Evolutionary conservation across 2,113 vertebrate genomes (phyloP).

Genomic region (Oreocharis arfaki): DNA sequence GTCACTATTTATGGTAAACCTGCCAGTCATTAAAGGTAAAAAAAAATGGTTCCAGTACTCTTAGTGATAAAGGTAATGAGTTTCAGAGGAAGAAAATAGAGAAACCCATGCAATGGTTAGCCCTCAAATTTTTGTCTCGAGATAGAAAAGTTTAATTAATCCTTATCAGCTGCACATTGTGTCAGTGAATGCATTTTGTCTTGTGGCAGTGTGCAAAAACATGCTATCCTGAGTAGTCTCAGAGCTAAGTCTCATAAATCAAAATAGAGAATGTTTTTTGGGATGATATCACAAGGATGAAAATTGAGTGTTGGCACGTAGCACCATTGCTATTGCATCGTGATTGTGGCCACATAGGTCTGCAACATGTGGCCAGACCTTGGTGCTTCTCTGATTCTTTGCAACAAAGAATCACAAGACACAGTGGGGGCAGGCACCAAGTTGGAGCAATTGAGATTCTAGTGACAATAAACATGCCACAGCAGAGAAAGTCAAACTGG

Average conservation of each 20-base stretch:
- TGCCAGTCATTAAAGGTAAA: background rate
- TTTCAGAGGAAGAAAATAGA: background rate
- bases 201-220: background rate
- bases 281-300: background rate
- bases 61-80: background rate
- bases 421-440: accelerated
- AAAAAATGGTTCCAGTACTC: background rate
- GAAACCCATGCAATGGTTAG: background rate
- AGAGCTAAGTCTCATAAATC: background rate
- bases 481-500: background rate
- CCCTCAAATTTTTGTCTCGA: background rate
- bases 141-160: background rate
- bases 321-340: background rate
- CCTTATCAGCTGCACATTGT: background rate
- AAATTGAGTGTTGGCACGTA: background rate
- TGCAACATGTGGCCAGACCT: accelerated
- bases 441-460: background rate
- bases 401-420: background rate
- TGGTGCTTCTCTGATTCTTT: background rate
- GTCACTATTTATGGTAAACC: background rate
- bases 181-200: background rate
- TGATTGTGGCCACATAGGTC: background rate
- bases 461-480: background rate
- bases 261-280: background rate
- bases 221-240: background rate